These are phyloP conservation scores for Mechanitis messenoides DNA, from an alignment of 2,888 invertebrate genomes.

Conservation along the genomic window DNA sequence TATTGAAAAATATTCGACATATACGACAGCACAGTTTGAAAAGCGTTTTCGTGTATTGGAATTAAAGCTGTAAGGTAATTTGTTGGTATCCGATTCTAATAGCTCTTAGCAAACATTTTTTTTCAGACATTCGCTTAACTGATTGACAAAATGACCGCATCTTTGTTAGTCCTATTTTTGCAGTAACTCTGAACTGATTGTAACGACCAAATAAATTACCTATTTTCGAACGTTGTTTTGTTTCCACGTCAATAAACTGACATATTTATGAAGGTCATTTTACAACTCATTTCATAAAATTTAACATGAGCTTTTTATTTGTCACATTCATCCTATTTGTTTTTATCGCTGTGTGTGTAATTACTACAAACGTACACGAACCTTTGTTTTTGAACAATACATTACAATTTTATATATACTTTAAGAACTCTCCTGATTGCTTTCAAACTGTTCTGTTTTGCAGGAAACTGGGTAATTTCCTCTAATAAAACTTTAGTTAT, in stretches of 20 bases:
- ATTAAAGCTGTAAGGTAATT: neutral
- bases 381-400: neutral
- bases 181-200: conserved; percentile 36
- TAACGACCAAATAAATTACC: conserved; percentile 45
- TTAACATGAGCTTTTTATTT: conserved; percentile 7
- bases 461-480: too few relatives aligned
- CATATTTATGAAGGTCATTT: conserved; percentile 13
- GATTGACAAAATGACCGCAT: conserved; percentile 32
- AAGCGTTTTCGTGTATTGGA: neutral
- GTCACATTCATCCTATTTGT: neutral
- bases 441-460: too few relatives aligned
- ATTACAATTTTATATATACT: too few relatives aligned
- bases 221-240: conserved; percentile 21
- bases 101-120: conserved; percentile 16
- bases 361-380: neutral
- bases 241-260: conserved; percentile 20
- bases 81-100: conserved; percentile 14
- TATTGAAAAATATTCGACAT: too few relatives aligned
- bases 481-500: too few relatives aligned
- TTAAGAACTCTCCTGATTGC: too few relatives aligned
- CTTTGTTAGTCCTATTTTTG: conserved; percentile 41
- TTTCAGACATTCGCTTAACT: conserved; percentile 29
- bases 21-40: too few relatives aligned
- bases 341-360: neutral
- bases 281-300: conserved; percentile 10